Evolutionary conservation across 1,140 invertebrate genomes (phyloP), one percentile per base, ranked within the genome.

Genomic region (Lordiphosa stackelbergi): DNA sequence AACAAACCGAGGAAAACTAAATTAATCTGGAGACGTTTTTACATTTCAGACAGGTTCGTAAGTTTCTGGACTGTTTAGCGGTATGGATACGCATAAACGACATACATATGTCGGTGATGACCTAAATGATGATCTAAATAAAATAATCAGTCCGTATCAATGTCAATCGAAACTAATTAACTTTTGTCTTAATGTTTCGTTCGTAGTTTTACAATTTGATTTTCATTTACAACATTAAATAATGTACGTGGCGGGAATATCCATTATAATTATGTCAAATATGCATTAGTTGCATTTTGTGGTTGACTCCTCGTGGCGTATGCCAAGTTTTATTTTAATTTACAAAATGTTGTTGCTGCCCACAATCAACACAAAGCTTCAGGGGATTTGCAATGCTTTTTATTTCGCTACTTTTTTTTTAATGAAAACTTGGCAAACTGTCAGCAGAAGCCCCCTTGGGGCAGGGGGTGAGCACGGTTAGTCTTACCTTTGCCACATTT

Each of bases 401-500:
- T 59, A 13, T 66, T 70, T 70, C 57, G 45, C 48, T 48, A 19
- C 8, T 61, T 69, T 53, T 28, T 40, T 48, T 68, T 81, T 72
- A 81, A 81, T 81, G 71, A 81, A 69, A 75, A 81, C 77, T 81
- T 81, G 75, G 75, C 75, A 81, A 72, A 42, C 42, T 81, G 75
- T 81, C 75, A 81, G 65, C 37, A 13, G 47, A 52, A 12, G 45
- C 49, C 45, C 9, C 7, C 13, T 2, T 19, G 19, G 12, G 19
- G 9, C 3, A 11, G 22, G 34, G 2, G 13, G 43, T 36, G 9
- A 16, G 4, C 42, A 36, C 34, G 24, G 38, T 42, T 34, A 46
- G 31, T 12, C 91, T 92, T 88, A 95, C 94, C 90, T 89, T 92
- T 91, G 74, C 94, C 94, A 89, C 94, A 95, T 88, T 95, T 95